Evolutionary conservation across 1,140 invertebrate genomes (phyloP), one percentile per base, ranked within the genome.

Genomic region (Harlomillsia oculata): DNA sequence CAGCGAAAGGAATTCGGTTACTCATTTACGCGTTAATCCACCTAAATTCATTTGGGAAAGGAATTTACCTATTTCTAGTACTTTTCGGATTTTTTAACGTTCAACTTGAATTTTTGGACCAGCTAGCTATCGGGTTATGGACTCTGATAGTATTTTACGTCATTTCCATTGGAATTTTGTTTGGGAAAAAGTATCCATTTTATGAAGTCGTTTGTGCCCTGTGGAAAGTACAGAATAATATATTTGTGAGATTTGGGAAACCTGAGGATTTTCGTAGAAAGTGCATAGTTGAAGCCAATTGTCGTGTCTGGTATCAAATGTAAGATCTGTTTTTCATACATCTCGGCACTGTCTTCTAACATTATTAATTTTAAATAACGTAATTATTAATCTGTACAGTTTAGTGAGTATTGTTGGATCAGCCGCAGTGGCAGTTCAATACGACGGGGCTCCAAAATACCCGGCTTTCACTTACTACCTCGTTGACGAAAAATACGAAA

Each of bases 221-320:
- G 32, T 46, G 44, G 44, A 28, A 30, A 30, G 32, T 46, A n/a
- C 44, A 46, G 23, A 46, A 30, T 29, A 16, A 30, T n/a, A 18
- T 46, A 2, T 30, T n/a, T 16, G 13, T 20, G 14, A 1, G 29
- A 5, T 29, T 46, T 2, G 28, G 16, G 11, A 5, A 16, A 1
- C 44, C 44, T 11, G 13, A 16, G 3, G 5, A 34, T 34, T 34
- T n/a, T 34, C 32, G 8, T 34, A n/a, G n/a, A 34, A 34, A 9
- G n/a, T 34, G n/a, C 8, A 34, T 34, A 34, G 32, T 8, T 34
- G n/a, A 8, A 34, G 32, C 32, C 32, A 34, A 8, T 34, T 34
- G 32, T 34, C 8, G 32, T 8, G 32, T 9, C 32, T 34, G 8
- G 8, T 34, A 34, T 34, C n/a, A 9, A 34, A 34, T n/a, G 8